Evolutionary conservation across 2,113 vertebrate genomes (phyloP), one percentile per base, ranked within the genome.

Genomic region (Austrofundulus limnaeus): DNA sequence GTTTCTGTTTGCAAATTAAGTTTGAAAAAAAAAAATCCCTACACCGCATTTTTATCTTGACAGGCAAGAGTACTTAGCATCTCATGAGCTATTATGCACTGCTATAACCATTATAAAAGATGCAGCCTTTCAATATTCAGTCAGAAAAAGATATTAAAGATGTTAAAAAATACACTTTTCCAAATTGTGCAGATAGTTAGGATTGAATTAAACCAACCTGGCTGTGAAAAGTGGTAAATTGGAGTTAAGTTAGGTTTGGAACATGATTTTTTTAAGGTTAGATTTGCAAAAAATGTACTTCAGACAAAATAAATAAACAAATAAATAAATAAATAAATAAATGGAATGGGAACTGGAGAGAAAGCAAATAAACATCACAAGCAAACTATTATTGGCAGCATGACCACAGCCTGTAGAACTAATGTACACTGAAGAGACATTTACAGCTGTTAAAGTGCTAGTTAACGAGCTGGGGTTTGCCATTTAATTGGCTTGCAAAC

Each of bases 401-500:
- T 21, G 13, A 15, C 19, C 37, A 14, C 14, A 41, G 8, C 11
- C 14, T 23, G 15, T 21, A 57, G 20, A 14, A 25, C 23, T 39
- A 24, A 11, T 17, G 24, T 24, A 9, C 16, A 23, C 38, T 3
- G 1, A 28, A 59, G 17, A 47, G 46, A 52, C 28, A 21, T 51
- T 62, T 68, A 10, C 28, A 25, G 64, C 15, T 9, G 28, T 3
- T 5, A 20, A 20, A 21, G 28, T 21, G 24, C 24, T 20, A 15
- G 28, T 45, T n/a, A 59, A 34, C 37, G 39, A 38, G 42, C 34
- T 21, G 50, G 28, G 47, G 11, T 0, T n/a, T 20, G 19, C 20
- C 34, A 20, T 17, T 19, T 54, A 61, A 66, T 66, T 51, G 24
- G 49, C 20, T 34, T 54, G 23, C 19, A 37, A 53, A 46, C 3